Base-by-base conservation (phyloP, 2,888 invertebrate genomes). In the Bugula neritina region DNA sequence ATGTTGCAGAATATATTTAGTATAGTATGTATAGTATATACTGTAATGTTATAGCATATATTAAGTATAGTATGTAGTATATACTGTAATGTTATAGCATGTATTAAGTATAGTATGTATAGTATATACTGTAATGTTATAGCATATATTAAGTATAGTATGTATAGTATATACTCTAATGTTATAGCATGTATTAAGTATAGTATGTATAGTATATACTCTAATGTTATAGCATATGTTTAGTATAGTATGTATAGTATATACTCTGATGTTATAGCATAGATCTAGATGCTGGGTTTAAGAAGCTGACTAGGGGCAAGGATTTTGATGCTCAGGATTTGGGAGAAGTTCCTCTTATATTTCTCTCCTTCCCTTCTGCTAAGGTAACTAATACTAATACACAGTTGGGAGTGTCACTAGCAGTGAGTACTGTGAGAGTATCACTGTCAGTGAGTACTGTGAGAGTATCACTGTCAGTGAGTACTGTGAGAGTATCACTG, bases 331-430 rank as follows among this genome's bases (percentile, higher is more conserved):
- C 81, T n/a, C 77, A 77, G 0, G 77, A 77, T 29, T 74, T 80
- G 13, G 71, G 76, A 0, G 80, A 81, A 21, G 74, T 80, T 35
- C 84, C 84, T 0, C 73, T 84, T 10, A 73, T 82, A 73, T 84
- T 80, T 76, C 77, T 84, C 58, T 83, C 83, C 21, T 84, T 83
- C 74, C 84, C 84, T 0, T 83, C 84, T 1, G 80, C 83, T 69
- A 84, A 84, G 73, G 84, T 63, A 17, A 25, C n/a, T 57, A n/a
- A n/a, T n/a, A n/a, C n/a, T n/a, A n/a, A n/a, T n/a, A n/a, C n/a
- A n/a, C n/a, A n/a, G n/a, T n/a, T n/a, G n/a, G n/a, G n/a, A n/a
- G n/a, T n/a, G n/a, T n/a, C n/a, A n/a, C n/a, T n/a, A n/a, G n/a
- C n/a, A n/a, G n/a, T n/a, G n/a, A n/a, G n/a, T n/a, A n/a, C n/a